phyloP scores from a whole-genome alignment of 2,888 invertebrate species.

The Zygogramma bicolorata region DNA sequence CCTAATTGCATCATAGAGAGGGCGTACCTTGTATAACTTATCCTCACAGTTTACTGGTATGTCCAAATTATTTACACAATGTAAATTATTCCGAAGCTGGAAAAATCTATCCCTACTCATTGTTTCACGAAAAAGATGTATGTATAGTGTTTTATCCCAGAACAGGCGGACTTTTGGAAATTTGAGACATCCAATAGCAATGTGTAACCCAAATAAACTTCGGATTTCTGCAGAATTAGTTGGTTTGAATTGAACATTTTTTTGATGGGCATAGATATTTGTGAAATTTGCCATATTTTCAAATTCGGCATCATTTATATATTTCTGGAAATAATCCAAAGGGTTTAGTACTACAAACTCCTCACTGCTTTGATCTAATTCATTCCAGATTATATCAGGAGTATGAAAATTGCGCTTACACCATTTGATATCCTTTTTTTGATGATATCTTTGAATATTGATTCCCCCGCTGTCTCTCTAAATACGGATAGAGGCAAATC shows the following conservation, averaged over 20 bases:
- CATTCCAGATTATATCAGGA: neutral
- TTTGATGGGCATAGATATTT: neutral
- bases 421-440: neutral
- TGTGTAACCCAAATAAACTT: neutral
- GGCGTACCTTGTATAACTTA: neutral
- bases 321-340: neutral
- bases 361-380: neutral
- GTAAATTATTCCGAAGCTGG: neutral
- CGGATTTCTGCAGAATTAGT: no score
- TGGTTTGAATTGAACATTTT: no score
- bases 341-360: neutral
- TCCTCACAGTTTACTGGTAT: neutral
- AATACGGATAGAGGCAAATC: conserved; percentile 4
- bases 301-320: neutral
- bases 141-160: neutral
- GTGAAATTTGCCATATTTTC: neutral
- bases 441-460: neutral
- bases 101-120: neutral
- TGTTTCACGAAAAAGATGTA: neutral
- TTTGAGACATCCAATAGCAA: neutral
- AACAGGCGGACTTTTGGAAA: neutral
- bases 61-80: neutral
- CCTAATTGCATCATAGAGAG: neutral
- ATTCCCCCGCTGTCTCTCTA: neutral
- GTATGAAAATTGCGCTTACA: neutral